These are phyloP conservation scores for Caenorhabditis uteleia DNA, from an alignment of 2,888 invertebrate species.

Conservation along the genomic window DNA sequence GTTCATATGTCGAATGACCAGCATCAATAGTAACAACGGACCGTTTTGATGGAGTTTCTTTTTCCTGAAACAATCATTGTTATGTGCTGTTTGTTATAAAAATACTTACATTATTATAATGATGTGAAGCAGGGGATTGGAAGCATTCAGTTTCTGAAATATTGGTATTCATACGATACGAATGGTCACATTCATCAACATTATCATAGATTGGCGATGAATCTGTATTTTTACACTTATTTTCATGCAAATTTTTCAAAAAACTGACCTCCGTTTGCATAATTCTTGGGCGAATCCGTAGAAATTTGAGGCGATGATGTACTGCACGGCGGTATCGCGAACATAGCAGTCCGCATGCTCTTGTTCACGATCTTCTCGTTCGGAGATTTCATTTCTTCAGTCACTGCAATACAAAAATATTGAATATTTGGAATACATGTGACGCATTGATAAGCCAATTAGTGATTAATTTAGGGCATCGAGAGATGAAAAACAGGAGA, in stretches of 20 bases:
- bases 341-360: constrained; percentile 27
- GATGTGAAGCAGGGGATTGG: neutral
- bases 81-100: too few species aligned
- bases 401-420: too few species aligned
- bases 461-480: too few species aligned
- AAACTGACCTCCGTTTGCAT: constrained; percentile 3
- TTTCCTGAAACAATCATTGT: constrained; percentile 6
- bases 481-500: too few species aligned
- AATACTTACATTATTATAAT: too few species aligned
- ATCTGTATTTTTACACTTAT: constrained; percentile 5
- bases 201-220: constrained; percentile 23
- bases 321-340: constrained; percentile 17
- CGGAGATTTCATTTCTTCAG: constrained; percentile 32
- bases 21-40: constrained; percentile 32
- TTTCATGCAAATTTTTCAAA: neutral
- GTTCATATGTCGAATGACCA: constrained; percentile 9
- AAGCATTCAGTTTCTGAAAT: constrained; percentile 1
- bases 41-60: constrained; percentile 24
- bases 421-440: too few species aligned
- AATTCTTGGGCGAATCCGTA: neutral
- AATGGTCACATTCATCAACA: constrained; percentile 21
- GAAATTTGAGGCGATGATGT: constrained; percentile 30
- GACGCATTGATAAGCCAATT: too few species aligned
- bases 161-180: constrained; percentile 7
- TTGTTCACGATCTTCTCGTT: constrained; percentile 39